phyloP scores from a whole-genome alignment of 2,113 vertebrate genomes.

The Brienomyrus brachyistius region DNA sequence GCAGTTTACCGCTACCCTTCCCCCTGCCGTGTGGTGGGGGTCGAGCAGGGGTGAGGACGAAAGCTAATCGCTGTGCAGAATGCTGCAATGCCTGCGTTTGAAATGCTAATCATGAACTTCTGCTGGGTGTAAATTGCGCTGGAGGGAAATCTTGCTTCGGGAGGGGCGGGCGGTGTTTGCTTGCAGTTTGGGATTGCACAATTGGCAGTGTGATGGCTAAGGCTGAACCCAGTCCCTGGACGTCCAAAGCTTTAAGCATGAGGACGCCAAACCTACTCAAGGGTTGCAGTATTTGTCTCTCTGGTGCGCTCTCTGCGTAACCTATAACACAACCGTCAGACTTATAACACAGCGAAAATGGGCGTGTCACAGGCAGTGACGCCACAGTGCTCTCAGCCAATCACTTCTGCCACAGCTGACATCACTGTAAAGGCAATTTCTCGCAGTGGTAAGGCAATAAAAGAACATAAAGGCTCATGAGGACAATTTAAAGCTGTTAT shows the following conservation, averaged over 20 bases:
- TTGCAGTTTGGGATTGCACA: not conserved
- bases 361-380: not conserved
- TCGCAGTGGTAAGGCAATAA: not conserved
- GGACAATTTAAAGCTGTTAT: not conserved
- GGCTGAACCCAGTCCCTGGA: not conserved
- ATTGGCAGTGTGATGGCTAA: not conserved
- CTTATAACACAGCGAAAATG: not conserved
- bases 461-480: not conserved
- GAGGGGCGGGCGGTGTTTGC: not conserved
- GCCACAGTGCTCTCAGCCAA: not conserved
- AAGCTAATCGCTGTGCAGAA: not conserved
- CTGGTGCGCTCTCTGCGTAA: no score
- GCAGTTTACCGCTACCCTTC: not conserved
- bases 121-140: constrained; percentile 3
- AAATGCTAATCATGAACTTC: constrained; percentile 15
- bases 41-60: not conserved
- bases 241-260: not conserved
- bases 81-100: not conserved
- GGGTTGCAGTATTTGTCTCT: not conserved
- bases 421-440: not conserved
- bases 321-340: not conserved
- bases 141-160: not conserved
- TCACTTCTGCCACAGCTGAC: not conserved
- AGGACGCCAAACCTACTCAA: not conserved
- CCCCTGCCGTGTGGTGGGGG: not conserved